Evolutionary conservation across 2,888 invertebrate genomes (phyloP).

Genomic region (Argynnis bischoffii): DNA sequence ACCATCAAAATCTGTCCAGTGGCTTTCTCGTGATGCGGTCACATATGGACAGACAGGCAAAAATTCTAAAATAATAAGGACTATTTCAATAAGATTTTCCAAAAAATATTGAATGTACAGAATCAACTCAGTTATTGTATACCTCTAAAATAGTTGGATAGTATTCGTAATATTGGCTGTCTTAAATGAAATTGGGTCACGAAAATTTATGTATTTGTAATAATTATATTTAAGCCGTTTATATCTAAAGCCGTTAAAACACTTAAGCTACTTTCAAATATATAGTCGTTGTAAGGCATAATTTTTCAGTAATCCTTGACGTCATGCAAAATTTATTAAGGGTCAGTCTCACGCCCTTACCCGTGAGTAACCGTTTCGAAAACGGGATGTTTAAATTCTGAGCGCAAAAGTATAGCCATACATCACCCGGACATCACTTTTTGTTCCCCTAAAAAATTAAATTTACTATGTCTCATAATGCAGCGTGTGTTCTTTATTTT

Average conservation of each 20-base stretch:
- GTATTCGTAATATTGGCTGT: too few relatives aligned
- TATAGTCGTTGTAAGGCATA: constrained; percentile 18
- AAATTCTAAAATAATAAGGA: too few relatives aligned
- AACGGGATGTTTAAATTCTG: constrained; percentile 76
- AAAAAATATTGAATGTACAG: too few relatives aligned
- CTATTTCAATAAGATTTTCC: too few relatives aligned
- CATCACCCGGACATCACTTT: constrained; percentile 74
- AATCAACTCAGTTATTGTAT: too few relatives aligned
- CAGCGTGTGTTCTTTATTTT: constrained; percentile 73
- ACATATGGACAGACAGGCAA: too few relatives aligned
- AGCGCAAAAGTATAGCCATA: constrained; percentile 71
- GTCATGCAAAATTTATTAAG: constrained; percentile 76
- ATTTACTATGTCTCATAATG: constrained; percentile 56
- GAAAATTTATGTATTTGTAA: background rate
- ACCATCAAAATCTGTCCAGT: too few relatives aligned
- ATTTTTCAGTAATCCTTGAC: constrained; percentile 57
- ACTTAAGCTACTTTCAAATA: constrained; percentile 5
- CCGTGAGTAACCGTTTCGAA: constrained; percentile 72
- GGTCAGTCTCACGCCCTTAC: constrained; percentile 67
- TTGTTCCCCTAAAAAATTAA: constrained; percentile 74
- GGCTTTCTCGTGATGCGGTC: too few relatives aligned
- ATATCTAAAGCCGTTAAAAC: background rate
- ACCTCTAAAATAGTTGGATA: too few relatives aligned
- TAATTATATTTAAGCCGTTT: background rate
- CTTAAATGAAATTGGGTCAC: too few relatives aligned